Percentiles rank a stretch among this genome's conserved stretches.
Evolutionary conservation across 2,888 invertebrate species (phyloP).

Genomic region (Odontothrips loti): DNA sequence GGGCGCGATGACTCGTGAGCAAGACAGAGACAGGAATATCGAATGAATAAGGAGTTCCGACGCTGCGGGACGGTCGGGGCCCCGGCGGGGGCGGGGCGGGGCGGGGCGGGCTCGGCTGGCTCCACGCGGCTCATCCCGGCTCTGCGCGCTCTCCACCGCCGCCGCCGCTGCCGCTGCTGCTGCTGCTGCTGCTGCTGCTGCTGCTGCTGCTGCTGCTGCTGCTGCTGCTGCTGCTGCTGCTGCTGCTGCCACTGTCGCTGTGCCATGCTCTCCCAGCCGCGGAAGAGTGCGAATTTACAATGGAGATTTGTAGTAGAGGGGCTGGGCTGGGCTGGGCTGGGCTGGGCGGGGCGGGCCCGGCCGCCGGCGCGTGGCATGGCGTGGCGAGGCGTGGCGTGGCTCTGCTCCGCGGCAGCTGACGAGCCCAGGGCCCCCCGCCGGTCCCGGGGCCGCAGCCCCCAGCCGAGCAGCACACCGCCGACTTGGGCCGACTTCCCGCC

Average conservation of each 20-base stretch:
- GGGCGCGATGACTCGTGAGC: not conserved
- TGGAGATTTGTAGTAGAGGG: constrained; percentile 9
- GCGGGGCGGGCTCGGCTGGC: not conserved
- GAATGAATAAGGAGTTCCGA: not conserved
- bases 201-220: no score
- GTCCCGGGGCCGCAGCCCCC: no score
- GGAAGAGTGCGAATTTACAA: constrained; percentile 20
- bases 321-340: not conserved
- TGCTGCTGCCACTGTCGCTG: not conserved
- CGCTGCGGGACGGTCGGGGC: not conserved
- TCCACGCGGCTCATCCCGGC: not conserved
- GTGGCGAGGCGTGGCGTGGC: not conserved
- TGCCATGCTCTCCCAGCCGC: not conserved
- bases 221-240: no score
- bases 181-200: no score
- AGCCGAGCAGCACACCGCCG: no score
- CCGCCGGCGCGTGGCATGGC: not conserved
- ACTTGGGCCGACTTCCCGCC: no score
- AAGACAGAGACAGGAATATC: no score
- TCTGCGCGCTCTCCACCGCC: not conserved
- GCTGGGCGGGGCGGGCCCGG: no score
- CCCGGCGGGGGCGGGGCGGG: not conserved
- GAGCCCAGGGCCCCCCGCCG: no score
- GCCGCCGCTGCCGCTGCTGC: not conserved
- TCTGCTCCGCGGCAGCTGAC: no score